A percentile compares a stretch with the other conserved stretches of the same genome.
These are phyloP conservation scores for Pseudomyrmex cubaensis DNA, from an alignment of 1,140 invertebrate species.

Conservation along the genomic window DNA sequence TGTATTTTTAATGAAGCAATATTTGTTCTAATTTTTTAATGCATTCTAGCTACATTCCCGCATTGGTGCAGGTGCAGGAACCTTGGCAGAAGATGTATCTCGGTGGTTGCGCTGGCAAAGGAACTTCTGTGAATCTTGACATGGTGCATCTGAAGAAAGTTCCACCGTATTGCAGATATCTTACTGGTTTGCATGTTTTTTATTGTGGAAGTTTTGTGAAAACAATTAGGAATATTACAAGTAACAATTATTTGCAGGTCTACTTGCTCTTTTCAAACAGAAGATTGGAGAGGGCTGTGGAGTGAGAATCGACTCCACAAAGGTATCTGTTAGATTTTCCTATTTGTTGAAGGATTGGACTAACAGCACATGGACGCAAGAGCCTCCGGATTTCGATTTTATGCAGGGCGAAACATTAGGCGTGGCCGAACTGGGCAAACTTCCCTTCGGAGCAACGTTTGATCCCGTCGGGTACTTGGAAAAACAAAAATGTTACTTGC, in stretches of 20 bases:
- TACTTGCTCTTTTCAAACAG: constrained; percentile 92
- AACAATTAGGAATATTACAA: constrained; percentile 13
- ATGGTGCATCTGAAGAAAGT: constrained; percentile 94
- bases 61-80: constrained; percentile 95
- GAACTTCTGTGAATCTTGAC: constrained; percentile 92
- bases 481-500: background rate
- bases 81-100: constrained; percentile 93
- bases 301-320: constrained; percentile 88
- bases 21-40: constrained; percentile 37
- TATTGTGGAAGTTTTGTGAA: background rate
- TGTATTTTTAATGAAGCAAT: constrained; percentile 4
- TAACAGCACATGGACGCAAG: constrained; percentile 88
- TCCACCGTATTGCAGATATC: constrained; percentile 93
- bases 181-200: constrained; percentile 86
- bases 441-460: constrained; percentile 93
- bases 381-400: constrained; percentile 91
- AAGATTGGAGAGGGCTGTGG: constrained; percentile 88
- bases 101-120: constrained; percentile 91
- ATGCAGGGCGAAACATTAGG: constrained; percentile 87
- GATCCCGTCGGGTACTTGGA: constrained; percentile 89
- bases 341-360: constrained; percentile 92
- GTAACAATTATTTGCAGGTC: constrained; percentile 83
- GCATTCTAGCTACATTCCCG: constrained; percentile 90
- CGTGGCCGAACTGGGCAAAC: constrained; percentile 86
- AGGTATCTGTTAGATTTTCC: constrained; percentile 92